Evolutionary conservation across 2,797 vertebrate genomes (phyloP).

Genomic region (Chelonia mydas): DNA sequence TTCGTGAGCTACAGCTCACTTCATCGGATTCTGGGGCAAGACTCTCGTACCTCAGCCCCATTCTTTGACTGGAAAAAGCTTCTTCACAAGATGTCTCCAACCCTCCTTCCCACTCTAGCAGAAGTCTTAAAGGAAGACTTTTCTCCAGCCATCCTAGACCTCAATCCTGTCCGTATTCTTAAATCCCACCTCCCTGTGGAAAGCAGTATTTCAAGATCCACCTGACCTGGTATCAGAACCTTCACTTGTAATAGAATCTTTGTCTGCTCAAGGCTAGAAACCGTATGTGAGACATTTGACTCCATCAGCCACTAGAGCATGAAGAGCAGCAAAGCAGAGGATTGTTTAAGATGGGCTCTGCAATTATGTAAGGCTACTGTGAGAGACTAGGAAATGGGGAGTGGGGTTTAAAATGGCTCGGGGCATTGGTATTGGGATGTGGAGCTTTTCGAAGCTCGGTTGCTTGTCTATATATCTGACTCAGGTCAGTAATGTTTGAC

Average conservation of each 20-base stretch:
- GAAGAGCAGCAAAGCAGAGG: background rate
- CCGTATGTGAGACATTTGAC: accelerated
- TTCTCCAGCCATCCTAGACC: background rate
- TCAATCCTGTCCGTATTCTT: background rate
- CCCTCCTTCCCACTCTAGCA: background rate
- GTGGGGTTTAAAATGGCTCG: background rate
- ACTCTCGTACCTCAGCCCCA: background rate
- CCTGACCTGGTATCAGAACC: accelerated
- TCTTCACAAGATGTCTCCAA: background rate
- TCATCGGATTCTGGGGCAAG: background rate
- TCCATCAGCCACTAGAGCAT: background rate
- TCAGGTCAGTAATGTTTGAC: background rate
- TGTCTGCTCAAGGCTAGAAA: accelerated
- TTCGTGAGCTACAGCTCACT: too few species aligned
- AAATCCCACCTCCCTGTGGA: background rate
- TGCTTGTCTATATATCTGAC: background rate
- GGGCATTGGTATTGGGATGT: too few species aligned
- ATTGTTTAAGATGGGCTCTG: background rate
- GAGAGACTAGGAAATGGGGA: background rate
- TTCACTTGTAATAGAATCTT: accelerated
- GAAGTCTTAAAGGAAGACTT: background rate
- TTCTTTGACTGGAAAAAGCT: background rate
- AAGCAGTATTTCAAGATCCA: accelerated
- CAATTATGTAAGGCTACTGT: too few species aligned
- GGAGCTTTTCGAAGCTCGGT: background rate